phyloP scores from a whole-genome alignment of 2,113 vertebrate species.

The Chitala chitala region DNA sequence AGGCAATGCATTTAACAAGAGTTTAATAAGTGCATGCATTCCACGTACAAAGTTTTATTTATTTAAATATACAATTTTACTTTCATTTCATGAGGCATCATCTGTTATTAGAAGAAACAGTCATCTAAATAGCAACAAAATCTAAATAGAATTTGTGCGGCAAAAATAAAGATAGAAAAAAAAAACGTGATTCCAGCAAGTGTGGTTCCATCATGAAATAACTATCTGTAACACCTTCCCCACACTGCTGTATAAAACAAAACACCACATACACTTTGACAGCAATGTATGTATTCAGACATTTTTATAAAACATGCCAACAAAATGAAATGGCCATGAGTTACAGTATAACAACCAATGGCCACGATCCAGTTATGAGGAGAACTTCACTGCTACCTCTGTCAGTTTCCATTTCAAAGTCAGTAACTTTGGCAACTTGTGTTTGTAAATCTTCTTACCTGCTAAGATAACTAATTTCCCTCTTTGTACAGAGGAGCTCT shows the following conservation, averaged over 20 bases:
- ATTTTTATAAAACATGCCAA: not conserved
- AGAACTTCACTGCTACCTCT: slow-evolving; percentile 50
- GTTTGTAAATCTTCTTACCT: slow-evolving; percentile 42
- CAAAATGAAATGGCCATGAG: slow-evolving; percentile 56
- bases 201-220: slow-evolving; percentile 79
- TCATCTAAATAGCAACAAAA: slow-evolving; percentile 54
- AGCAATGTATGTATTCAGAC: not conserved
- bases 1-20: slow-evolving; percentile 70
- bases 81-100: slow-evolving; percentile 64
- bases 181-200: slow-evolving; percentile 78
- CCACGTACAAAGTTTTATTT: slow-evolving; percentile 68
- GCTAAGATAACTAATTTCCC: slow-evolving; percentile 26
- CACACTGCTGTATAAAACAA: slow-evolving; percentile 66
- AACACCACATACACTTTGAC: slow-evolving; percentile 47
- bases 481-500: not conserved
- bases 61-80: slow-evolving; percentile 16
- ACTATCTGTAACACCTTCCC: slow-evolving; percentile 68
- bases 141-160: no score
- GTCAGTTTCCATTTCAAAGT: slow-evolving; percentile 54
- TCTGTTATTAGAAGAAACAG: slow-evolving; percentile 67
- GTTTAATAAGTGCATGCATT: slow-evolving; percentile 91
- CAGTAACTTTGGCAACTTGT: slow-evolving; percentile 80
- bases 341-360: slow-evolving; percentile 83
- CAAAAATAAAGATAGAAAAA: slow-evolving; percentile 19
- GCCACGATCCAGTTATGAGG: slow-evolving; percentile 80